Evolutionary conservation across 2,797 vertebrate species (phyloP), one percentile per base, ranked within the genome.

Genomic region (Uromys caudimaculatus): DNA sequence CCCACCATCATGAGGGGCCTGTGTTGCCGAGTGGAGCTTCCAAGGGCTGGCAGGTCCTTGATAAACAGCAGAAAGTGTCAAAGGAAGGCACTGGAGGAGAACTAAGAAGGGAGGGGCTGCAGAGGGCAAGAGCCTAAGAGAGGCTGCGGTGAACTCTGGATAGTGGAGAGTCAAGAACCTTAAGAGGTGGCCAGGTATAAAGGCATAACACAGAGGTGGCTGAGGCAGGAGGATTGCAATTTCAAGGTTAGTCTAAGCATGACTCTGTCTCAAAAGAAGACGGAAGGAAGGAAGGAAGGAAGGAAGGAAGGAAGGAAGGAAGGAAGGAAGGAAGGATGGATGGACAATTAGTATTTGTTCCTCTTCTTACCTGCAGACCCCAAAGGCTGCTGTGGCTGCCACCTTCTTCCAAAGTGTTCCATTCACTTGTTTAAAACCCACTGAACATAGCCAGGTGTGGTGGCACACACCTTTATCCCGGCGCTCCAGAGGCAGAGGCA

Each of bases 301-400:
- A 41, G 17, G 3, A 17, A 41, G n/a, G 7, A 54, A 10, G 7
- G 38, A 35, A 29, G 21, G 13, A 47, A 52, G 32, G 17, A 76
- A 38, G 14, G 3, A 6, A 47, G 9, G 5, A 38, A 12, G 11
- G 11, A 27, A 8, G 17, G 19, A 21, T 0, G 4, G 8, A 21
- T 38, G 6, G 17, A 64, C 58, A 35, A 29, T 56, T 94, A 75
- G 38, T 17, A 73, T 27, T 82, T 67, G 78, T 71, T 44, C 41
- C 73, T 76, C 27, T 21, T 78, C n/a, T 95, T 58, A 54, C 32
- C 73, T 91, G 6, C 23, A 56, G 58, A 44, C n/a, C 35, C 6
- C 44, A 52, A 47, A 87, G 19, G 16, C 10, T 38, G 8, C 21
- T 35, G 14, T 6, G 14, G n/a, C 13, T 78, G 58, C n/a, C 38